Evolutionary conservation across 2,888 invertebrate species (phyloP).

Genomic region (Athalia rosae): DNA sequence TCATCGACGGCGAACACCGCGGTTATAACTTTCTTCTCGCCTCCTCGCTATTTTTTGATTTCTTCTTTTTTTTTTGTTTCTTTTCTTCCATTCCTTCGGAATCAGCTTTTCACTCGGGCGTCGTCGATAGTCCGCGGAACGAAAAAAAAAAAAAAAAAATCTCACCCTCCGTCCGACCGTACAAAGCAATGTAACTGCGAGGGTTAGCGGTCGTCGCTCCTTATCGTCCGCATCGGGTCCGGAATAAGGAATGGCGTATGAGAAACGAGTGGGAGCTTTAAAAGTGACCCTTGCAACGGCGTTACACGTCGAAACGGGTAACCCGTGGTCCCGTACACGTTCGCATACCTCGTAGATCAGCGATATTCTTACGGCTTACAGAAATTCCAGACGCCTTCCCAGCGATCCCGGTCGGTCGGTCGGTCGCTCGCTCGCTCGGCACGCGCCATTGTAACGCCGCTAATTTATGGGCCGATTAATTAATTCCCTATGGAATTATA

Average conservation of each 20-base stretch:
- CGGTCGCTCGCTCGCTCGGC: conserved; percentile 35
- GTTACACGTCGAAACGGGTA: background rate
- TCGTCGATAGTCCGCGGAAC: no score
- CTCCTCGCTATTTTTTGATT: background rate
- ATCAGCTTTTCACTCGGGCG: background rate
- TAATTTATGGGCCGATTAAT: conserved; percentile 73
- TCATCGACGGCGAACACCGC: background rate
- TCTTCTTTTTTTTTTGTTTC: background rate
- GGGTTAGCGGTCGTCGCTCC: no score
- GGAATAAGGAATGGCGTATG: background rate
- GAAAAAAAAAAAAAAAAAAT: no score
- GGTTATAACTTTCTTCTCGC: background rate
- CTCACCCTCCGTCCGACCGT: no score
- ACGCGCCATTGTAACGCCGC: conserved; percentile 64
- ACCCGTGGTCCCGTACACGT: conserved; percentile 21
- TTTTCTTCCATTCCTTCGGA: background rate
- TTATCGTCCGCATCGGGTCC: no score
- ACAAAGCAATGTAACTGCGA: no score
- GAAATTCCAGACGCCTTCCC: conserved; percentile 44
- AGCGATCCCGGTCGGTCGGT: no score
- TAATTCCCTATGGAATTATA: conserved; percentile 59
- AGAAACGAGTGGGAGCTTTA: conserved; percentile 11
- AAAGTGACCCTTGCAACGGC: conserved; percentile 16
- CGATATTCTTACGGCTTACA: conserved; percentile 64
- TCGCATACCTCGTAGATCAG: conserved; percentile 71